A percentile compares a stretch with the other conserved stretches of the same genome.
Evolutionary conservation across 2,113 vertebrate species (phyloP).

Genomic region (Neomonachus schauinslandi): DNA sequence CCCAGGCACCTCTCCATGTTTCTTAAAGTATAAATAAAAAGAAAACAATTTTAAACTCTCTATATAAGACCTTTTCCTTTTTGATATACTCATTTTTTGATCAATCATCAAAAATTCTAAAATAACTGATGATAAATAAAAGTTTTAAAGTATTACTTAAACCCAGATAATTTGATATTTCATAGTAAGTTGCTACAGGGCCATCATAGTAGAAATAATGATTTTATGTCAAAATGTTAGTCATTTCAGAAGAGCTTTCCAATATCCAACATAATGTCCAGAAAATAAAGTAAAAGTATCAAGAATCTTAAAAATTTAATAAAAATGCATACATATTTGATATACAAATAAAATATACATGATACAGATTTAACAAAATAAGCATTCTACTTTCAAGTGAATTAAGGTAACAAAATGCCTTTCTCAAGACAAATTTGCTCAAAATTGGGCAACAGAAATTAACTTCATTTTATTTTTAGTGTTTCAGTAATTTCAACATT

Average conservation of each 20-base stretch:
- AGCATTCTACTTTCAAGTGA: neutral
- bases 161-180: neutral
- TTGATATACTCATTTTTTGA: neutral
- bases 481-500: neutral
- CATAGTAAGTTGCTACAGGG: neutral
- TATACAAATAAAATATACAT: neutral
- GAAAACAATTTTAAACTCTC: slow-evolving; percentile 9
- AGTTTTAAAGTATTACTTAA: neutral
- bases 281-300: neutral
- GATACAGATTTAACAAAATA: neutral
- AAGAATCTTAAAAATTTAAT: neutral
- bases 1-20: neutral
- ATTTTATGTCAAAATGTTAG: neutral
- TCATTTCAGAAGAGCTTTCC: neutral
- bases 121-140: neutral
- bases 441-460: neutral
- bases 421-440: neutral
- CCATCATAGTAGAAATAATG: neutral
- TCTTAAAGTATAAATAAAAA: neutral
- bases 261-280: neutral
- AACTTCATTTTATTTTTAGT: neutral
- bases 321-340: neutral
- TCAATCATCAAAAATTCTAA: neutral
- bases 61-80: neutral
- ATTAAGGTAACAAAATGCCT: neutral